Base-by-base conservation (phyloP, 2,888 invertebrate species). In the Chymomyza procnemis region DNA sequence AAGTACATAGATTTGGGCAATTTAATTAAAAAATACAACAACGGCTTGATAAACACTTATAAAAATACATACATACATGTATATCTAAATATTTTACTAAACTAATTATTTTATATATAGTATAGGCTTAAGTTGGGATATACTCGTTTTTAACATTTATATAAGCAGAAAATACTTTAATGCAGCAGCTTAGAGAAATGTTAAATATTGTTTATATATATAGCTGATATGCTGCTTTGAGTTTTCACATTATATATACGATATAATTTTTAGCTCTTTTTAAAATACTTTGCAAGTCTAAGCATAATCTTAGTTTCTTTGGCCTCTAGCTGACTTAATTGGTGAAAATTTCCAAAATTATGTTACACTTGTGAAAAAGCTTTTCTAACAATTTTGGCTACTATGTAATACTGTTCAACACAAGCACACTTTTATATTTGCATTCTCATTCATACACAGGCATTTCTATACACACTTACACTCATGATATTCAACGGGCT, bases 371-470 rank as follows among this genome's bases (percentile, higher is more conserved):
- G n/a, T n/a, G n/a, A n/a, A 6, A 26, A 26, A 26, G 26, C 6
- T 18, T 50, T 18, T 21, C 12, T 61, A 59, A 26, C 21, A 55
- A 64, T 64, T 69, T 2, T 54, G 70, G 64, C 67, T 75, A 78
- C 69, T 61, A 73, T 66, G 83, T 82, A 82, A 82, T 82, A 82
- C 81, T 82, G 81, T 73, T 73, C 54, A 54, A 54, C 54, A 14
- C 54, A 54, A 21, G 14, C 21, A 19, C 54, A 21, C 54, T 26
- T 26, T 2, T 26, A 19, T 12, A 54, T 22, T 12, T 3, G 34
- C 34, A 41, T 26, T 26, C 22, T 19, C 22, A 54, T 22, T 21
- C 54, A 19, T 19, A 19, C 54, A 54, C 21, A 19, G 22, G 22
- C 54, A 19, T 21, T 72, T 14, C 3, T 72, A 69, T n/a, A 26